Evolutionary conservation across 2,797 vertebrate species (phyloP).

Genomic region (Florisuga fusca): DNA sequence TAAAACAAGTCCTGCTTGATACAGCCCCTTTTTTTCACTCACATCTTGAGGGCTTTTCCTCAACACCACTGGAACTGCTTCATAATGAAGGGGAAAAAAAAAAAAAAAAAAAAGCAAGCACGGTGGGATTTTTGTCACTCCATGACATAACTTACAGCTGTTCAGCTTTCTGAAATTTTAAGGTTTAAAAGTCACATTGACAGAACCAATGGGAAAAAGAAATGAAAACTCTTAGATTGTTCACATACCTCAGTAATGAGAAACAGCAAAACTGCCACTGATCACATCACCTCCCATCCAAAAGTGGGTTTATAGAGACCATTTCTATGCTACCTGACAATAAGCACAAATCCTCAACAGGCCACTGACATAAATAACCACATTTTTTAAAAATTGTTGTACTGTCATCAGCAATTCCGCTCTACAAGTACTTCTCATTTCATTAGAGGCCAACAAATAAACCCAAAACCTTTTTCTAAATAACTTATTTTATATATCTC

Average conservation of each 20-base stretch:
- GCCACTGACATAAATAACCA: background rate
- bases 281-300: background rate
- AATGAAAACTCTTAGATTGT: no score
- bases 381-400: background rate
- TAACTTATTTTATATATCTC: background rate
- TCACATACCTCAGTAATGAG: background rate
- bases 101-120: background rate
- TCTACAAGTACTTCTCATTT: background rate
- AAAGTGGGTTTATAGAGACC: background rate
- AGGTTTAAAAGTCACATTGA: background rate
- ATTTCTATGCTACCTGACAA: background rate
- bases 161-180: background rate
- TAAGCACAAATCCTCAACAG: background rate
- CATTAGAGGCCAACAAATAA: background rate
- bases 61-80: background rate
- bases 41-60: background rate
- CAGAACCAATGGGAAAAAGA: background rate
- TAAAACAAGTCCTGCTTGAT: conserved; percentile 1
- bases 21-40: background rate
- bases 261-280: background rate
- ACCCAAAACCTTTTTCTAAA: background rate
- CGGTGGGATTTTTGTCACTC: background rate
- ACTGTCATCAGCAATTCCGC: background rate
- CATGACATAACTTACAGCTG: background rate
- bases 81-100: background rate